Evolutionary conservation across 2,113 vertebrate species (phyloP).

Genomic region (Condylura cristata): DNA sequence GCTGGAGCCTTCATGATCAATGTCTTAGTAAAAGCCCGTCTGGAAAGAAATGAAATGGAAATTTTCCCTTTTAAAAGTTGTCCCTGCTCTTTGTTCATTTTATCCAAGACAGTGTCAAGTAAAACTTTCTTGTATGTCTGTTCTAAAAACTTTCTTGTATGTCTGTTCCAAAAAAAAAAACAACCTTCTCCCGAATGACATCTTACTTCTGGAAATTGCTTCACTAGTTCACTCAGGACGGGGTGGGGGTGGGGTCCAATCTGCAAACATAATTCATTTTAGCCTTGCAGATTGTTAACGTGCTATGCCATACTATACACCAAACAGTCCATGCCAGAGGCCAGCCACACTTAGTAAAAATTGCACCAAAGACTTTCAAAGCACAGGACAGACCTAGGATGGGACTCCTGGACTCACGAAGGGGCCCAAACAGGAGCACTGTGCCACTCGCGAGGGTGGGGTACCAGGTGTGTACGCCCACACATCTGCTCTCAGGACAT

Average conservation of each 20-base stretch:
- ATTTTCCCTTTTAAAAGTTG: slow-evolving; percentile 49
- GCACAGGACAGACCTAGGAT: not conserved
- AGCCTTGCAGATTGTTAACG: not conserved
- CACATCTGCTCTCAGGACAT: not conserved
- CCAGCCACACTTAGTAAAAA: too few species aligned
- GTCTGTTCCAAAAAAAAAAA: not conserved
- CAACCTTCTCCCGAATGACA: not conserved
- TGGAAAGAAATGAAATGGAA: slow-evolving; percentile 66
- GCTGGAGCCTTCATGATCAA: slow-evolving; percentile 51
- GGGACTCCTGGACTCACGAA: not conserved
- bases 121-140: not conserved
- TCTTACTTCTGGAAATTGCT: not conserved
- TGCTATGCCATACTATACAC: not conserved
- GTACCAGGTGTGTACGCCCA: not conserved
- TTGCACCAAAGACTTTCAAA: not conserved
- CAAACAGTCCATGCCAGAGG: not conserved
- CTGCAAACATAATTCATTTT: not conserved
- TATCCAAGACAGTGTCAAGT: not conserved
- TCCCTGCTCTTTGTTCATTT: slow-evolving; percentile 41
- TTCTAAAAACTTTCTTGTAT: not conserved
- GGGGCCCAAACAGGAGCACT: not conserved
- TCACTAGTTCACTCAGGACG: not conserved
- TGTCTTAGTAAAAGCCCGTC: slow-evolving; percentile 59
- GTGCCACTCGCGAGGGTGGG: not conserved
- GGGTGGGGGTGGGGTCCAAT: not conserved